Conservation (phyloP, 2,113 vertebrate species). For the Arizona elegans region DNA sequence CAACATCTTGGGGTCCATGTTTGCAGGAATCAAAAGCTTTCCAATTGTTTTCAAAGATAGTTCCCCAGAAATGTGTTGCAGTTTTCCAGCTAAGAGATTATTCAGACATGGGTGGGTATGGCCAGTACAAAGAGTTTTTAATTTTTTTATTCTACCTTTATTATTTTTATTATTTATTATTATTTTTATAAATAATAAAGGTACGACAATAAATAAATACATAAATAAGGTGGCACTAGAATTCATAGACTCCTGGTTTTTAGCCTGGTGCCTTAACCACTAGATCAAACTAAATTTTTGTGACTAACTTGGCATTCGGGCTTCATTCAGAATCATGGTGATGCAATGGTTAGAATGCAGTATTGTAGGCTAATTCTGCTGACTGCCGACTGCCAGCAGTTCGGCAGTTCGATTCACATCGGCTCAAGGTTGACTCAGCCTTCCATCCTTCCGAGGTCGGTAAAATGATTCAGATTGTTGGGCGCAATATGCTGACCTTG, state of each 20-base stretch:
- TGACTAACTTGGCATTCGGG: not conserved
- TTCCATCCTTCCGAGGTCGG: not conserved
- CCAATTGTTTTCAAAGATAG: not conserved
- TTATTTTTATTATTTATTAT: no score
- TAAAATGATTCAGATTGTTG: not conserved
- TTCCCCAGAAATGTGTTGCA: not conserved
- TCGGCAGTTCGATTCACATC: not conserved
- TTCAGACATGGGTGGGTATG: not conserved
- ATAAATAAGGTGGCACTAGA: not conserved
- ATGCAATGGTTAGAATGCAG: not conserved
- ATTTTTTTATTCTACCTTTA: not conserved
- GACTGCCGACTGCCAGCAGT: not conserved
- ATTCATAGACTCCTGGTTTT: not conserved
- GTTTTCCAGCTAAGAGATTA: not conserved
- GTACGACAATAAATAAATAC: not conserved
- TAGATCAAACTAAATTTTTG: conserved; percentile 2
- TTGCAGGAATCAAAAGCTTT: not conserved
- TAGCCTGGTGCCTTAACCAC: not conserved
- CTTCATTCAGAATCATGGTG: not conserved
- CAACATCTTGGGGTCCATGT: not conserved
- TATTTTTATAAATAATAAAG: not conserved
- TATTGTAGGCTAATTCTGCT: not conserved
- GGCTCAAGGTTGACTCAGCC: not conserved
- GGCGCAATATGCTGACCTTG: not conserved
- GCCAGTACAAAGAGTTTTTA: not conserved